Base-by-base conservation (phyloP, 2,113 vertebrate species). In the Carettochelys insculpta region DNA sequence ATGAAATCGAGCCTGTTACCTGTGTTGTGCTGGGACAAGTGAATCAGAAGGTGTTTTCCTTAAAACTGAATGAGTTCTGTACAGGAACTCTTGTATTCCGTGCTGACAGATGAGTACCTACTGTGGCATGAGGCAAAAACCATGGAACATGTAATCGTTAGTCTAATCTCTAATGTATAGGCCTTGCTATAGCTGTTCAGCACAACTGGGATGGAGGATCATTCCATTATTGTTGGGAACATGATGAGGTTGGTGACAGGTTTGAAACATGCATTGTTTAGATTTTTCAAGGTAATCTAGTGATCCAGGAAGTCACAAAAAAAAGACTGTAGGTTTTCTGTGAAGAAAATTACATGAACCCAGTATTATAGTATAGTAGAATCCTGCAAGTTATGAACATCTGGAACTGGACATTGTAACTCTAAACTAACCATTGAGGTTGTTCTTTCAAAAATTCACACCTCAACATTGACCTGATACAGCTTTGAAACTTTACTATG, bases 101-200 rank as follows among this genome's bases (percentile, higher is more conserved):
- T 56, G 83, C 75, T n/a, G 77, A 31, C 73, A n/a, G 58, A 22
- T 29, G 50, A 13, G 54, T 77, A 24, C 53, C 89, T 61, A 84
- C 80, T 71, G 2, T 20, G 81, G 53, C 17, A 58, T 61, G 71
- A 27, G 9, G 38, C 19, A 0, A 5, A n/a, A 38, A 58, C 81
- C 90, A 77, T 1, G 24, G 56, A 77, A 82, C 56, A 1, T 25
- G 85, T 87, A 56, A 11, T 88, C 43, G 80, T 11, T 73, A 11
- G 0, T 43, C 2, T 58, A 75, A 83, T 0, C n/a, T n/a, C n/a
- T n/a, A n/a, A n/a, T n/a, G 68, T 34, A 80, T 41, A 41, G 8
- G 2, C 41, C 8, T 61, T 61, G 31, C 14, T 4, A 17, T 34
- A 61, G 58, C 31, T 34, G 6, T 53, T 90, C 89, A 45, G 89